Evolutionary conservation across 23 tunicate genomes (phyloP).

Genomic region (Ascidia mentula): DNA sequence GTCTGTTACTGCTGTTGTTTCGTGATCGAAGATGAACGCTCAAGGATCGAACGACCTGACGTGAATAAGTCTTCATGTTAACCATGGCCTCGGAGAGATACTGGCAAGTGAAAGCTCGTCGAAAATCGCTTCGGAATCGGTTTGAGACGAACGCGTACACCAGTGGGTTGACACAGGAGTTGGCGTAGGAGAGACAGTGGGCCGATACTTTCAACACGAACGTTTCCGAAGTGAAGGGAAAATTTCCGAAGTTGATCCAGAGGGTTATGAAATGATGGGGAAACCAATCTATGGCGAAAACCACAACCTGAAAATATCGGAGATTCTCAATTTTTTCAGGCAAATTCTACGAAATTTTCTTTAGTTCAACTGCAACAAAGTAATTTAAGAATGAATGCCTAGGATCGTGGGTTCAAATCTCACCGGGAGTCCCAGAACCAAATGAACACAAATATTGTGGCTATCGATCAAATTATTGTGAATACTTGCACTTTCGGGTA

Average conservation of each 20-base stretch:
- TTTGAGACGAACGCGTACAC: slow-evolving; percentile 83
- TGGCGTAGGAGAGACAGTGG: slow-evolving; percentile 85
- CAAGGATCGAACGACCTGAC: slow-evolving; percentile 22
- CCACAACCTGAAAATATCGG: slow-evolving; percentile 33
- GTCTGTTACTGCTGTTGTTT: not conserved
- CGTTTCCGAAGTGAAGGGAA: slow-evolving; percentile 25
- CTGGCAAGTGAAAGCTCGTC: slow-evolving; percentile 65
- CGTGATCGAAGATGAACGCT: slow-evolving; percentile 1
- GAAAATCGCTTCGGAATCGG: slow-evolving; percentile 67
- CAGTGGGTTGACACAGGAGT: slow-evolving; percentile 80
- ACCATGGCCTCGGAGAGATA: slow-evolving; percentile 29
- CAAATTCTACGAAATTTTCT: too few relatives aligned
- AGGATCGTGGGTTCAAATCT: too few relatives aligned
- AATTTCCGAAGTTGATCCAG: slow-evolving; percentile 57
- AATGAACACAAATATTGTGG: too few relatives aligned
- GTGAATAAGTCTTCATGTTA: slow-evolving; percentile 29
- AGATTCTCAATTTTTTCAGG: too few relatives aligned
- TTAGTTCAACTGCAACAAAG: too few relatives aligned
- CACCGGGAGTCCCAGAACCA: too few relatives aligned
- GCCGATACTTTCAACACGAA: slow-evolving; percentile 38
- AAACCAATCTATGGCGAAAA: slow-evolving; percentile 76
- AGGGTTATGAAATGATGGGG: slow-evolving; percentile 53
- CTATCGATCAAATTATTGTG: too few relatives aligned
- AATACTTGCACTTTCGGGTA: too few relatives aligned
- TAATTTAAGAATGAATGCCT: too few relatives aligned